These are phyloP conservation scores for Phaenicophaeus curvirostris DNA, from an alignment of 2,797 vertebrate species.

Conservation along the genomic window DNA sequence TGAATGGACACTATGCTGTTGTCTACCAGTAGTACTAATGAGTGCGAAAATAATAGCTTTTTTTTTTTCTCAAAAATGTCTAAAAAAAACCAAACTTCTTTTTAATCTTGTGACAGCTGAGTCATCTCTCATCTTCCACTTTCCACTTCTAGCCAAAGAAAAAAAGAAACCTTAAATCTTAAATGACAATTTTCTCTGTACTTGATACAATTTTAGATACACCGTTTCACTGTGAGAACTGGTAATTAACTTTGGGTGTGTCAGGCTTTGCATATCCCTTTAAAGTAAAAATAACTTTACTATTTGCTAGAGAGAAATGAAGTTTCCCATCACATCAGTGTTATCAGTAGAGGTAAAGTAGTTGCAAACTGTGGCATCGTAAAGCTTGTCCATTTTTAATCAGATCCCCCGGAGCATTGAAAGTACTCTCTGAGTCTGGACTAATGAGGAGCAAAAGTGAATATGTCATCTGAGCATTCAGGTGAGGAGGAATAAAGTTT, in stretches of 20 bases:
- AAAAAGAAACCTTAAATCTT: neutral
- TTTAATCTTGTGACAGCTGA: neutral
- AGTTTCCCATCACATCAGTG: neutral
- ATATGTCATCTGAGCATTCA: neutral
- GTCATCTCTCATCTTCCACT: neutral
- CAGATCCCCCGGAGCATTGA: neutral
- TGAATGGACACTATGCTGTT: neutral
- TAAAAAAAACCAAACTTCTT: neutral
- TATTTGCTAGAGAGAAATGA: neutral
- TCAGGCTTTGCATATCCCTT: neutral
- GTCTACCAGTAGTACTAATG: neutral
- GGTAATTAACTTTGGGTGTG: neutral
- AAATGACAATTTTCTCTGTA: neutral
- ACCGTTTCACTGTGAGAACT: neutral
- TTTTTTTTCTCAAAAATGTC: neutral
- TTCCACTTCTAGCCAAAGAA: neutral
- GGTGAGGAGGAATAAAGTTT: slow-evolving; percentile 19
- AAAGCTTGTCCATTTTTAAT: slow-evolving; percentile 32
- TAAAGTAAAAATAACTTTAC: neutral
- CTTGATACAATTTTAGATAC: neutral
- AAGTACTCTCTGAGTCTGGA: neutral
- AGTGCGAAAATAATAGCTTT: neutral
- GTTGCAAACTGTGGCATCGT: neutral
- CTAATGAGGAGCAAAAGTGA: slow-evolving; percentile 44
- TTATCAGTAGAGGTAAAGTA: neutral